A percentile compares a stretch with the other conserved stretches of the same genome.
phyloP scores from a whole-genome alignment of 2,113 vertebrate genomes.

The Drymodes brunneopygia region DNA sequence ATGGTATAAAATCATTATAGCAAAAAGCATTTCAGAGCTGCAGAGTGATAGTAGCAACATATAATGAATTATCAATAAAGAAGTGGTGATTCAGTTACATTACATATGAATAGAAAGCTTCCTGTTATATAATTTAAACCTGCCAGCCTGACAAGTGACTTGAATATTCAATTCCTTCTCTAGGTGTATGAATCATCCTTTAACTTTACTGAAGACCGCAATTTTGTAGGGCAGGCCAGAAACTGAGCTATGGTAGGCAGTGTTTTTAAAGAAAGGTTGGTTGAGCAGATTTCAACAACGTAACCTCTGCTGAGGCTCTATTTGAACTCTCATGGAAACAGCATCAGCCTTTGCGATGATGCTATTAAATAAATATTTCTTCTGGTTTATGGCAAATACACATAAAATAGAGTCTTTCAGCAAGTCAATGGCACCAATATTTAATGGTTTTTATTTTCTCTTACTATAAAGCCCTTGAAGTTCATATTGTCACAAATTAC shows the following conservation, averaged over 20 bases:
- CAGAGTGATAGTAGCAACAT: conserved; percentile 58
- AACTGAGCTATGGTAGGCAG: not conserved
- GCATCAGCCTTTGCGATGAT: not conserved
- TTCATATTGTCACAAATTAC: not conserved
- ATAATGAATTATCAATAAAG: conserved; percentile 81
- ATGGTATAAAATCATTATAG: conserved; percentile 74
- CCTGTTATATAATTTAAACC: conserved; percentile 71
- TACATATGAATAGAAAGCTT: conserved; percentile 73
- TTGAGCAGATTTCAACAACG: not conserved
- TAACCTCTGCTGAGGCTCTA: not conserved
- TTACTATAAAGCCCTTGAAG: not conserved
- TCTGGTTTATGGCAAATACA: not conserved
- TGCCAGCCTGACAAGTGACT: conserved; percentile 66
- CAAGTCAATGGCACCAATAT: not conserved
- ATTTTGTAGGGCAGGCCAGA: not conserved
- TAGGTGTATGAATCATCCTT: conserved; percentile 44
- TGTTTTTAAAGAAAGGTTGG: not conserved
- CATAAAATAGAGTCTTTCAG: not conserved
- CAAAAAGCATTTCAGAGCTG: conserved; percentile 74
- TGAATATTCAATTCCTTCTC: conserved; percentile 59
- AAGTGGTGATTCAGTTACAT: conserved; percentile 70
- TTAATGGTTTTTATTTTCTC: not conserved
- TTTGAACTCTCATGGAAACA: not conserved
- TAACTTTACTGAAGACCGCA: not conserved
- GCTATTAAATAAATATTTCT: not conserved